Evolutionary conservation across 2,113 vertebrate species (phyloP).

Genomic region (Paradoxurus hermaphroditus): DNA sequence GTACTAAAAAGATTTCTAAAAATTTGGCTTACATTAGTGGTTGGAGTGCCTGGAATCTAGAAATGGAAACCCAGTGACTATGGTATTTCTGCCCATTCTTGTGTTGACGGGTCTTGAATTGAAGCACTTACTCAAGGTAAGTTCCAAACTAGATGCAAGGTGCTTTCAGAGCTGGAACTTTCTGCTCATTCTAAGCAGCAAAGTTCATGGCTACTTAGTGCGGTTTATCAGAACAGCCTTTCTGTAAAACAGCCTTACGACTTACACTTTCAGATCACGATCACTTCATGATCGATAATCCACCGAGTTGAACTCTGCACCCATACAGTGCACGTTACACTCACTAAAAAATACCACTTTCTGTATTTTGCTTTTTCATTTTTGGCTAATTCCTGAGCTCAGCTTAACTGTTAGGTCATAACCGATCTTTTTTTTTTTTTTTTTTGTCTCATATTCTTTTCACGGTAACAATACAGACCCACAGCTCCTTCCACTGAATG

Average conservation of each 20-base stretch:
- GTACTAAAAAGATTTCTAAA: constrained; percentile 72
- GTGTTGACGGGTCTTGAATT: constrained; percentile 65
- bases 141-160: constrained; percentile 62
- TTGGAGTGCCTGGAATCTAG: background rate
- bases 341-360: constrained; percentile 67
- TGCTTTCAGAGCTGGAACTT: constrained; percentile 64
- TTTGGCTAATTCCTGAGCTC: constrained; percentile 79
- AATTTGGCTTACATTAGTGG: constrained; percentile 70
- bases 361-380: constrained; percentile 61
- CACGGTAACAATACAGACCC: constrained; percentile 59
- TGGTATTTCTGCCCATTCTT: constrained; percentile 40
- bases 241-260: constrained; percentile 71
- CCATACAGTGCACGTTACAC: constrained; percentile 58
- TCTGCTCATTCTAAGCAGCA: constrained; percentile 27
- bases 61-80: constrained; percentile 42
- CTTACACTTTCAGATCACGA: constrained; percentile 70
- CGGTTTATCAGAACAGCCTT: constrained; percentile 29
- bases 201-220: constrained; percentile 20
- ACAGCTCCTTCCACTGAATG: background rate
- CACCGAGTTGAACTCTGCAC: constrained; percentile 73
- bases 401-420: constrained; percentile 70
- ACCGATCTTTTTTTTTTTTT: constrained; percentile 44
- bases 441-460: constrained; percentile 50
- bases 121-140: constrained; percentile 30
- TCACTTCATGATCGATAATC: constrained; percentile 71